phyloP scores from a whole-genome alignment of 2,113 vertebrate genomes.

The Agelaius phoeniceus region DNA sequence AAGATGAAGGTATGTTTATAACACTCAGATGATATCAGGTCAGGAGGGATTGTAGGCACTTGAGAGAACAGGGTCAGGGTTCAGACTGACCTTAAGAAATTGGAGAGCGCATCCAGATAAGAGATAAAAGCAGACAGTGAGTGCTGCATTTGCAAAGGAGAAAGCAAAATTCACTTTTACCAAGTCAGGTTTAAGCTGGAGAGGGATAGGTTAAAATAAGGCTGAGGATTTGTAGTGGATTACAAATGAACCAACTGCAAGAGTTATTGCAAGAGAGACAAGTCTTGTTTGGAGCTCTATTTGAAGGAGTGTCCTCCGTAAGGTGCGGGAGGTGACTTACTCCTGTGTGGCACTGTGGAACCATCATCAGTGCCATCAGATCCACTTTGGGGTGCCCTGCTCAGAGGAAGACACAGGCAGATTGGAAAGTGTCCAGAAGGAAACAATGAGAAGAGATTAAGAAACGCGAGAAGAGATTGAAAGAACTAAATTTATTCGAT shows the following conservation, averaged over 20 bases:
- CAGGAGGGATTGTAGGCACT: not conserved
- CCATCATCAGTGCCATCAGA: not conserved
- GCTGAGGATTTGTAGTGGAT: not conserved
- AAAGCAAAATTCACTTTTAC: not conserved
- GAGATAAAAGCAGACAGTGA: not conserved
- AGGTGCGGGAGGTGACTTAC: not conserved
- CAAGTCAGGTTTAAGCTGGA: not conserved
- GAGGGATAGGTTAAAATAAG: not conserved
- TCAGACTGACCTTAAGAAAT: conserved; percentile 17
- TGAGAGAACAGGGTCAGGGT: not conserved
- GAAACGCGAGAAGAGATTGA: not conserved
- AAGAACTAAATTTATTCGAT: not conserved
- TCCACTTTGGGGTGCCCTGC: not conserved
- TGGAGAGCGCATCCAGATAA: conserved; percentile 16
- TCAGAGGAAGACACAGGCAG: not conserved
- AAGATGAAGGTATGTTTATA: conserved; percentile 1
- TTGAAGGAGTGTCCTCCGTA: not conserved
- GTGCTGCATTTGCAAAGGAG: not conserved
- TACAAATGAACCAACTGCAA: not conserved
- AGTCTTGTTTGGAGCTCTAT: not conserved
- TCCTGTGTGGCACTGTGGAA: not conserved
- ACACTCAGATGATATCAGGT: not conserved
- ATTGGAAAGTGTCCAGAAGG: not conserved
- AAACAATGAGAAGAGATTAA: not conserved
- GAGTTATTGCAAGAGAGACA: not conserved